Evolutionary conservation across 2,797 vertebrate species (phyloP).

Genomic region (Peromyscus melanophrys): DNA sequence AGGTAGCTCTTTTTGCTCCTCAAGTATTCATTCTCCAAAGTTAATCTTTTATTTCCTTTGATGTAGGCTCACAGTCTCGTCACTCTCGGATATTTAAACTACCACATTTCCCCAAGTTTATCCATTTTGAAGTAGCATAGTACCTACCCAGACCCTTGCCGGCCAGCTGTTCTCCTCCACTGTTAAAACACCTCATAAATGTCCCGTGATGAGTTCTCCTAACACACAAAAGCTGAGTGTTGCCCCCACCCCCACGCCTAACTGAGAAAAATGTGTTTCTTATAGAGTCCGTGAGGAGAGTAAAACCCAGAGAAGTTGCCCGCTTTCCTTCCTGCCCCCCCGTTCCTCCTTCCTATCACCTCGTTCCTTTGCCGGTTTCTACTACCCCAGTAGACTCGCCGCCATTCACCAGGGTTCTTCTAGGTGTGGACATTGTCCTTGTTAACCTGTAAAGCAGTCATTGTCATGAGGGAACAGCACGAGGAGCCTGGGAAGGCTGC

Average conservation of each 20-base stretch:
- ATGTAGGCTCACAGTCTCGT: slow-evolving; percentile 56
- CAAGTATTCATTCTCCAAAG: slow-evolving; percentile 40
- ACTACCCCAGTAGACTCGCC: not conserved
- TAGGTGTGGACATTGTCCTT: not conserved
- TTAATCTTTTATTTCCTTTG: slow-evolving; percentile 42
- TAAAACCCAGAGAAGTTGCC: not conserved
- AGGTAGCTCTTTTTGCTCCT: not conserved
- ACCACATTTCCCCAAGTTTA: not conserved
- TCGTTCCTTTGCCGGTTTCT: slow-evolving; percentile 53
- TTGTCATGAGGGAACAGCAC: not conserved
- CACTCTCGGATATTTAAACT: slow-evolving; percentile 70
- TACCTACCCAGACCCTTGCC: not conserved
- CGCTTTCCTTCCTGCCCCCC: slow-evolving; percentile 3
- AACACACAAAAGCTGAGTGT: not conserved
- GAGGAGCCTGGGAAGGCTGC: not conserved
- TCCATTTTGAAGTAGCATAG: not conserved
- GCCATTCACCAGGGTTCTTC: not conserved
- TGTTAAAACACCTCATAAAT: slow-evolving; percentile 43
- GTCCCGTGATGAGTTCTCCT: not conserved
- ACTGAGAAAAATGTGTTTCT: slow-evolving; percentile 39
- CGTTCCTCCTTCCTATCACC: not conserved
- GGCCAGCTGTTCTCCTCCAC: not conserved
- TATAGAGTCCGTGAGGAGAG: not conserved
- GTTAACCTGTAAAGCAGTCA: not conserved
- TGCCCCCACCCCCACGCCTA: not conserved